Evolutionary conservation across 2,113 vertebrate species (phyloP).

Genomic region (Chaetorhynchus papuensis): DNA sequence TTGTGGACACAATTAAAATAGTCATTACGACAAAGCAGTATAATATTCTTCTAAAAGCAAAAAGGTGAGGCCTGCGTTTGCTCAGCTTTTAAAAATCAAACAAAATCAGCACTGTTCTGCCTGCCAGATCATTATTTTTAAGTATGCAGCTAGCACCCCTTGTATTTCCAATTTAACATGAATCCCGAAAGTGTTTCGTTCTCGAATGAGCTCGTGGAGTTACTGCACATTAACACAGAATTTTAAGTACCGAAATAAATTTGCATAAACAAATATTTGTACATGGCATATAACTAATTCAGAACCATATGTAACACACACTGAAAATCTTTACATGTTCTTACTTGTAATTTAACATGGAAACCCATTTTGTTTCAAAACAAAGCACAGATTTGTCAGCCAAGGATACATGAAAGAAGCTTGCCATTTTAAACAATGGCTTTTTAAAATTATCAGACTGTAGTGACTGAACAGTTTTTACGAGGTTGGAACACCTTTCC

Average conservation of each 20-base stretch:
- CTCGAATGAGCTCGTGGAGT: background rate
- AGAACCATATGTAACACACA: background rate
- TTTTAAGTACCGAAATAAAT: slow-evolving; percentile 3
- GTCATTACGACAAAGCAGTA: background rate
- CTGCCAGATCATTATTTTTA: background rate
- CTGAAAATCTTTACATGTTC: background rate
- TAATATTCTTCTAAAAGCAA: background rate
- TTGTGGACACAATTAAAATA: slow-evolving; percentile 44
- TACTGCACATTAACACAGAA: background rate
- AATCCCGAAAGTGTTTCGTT: background rate
- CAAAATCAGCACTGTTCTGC: background rate
- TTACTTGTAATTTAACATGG: background rate
- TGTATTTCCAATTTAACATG: background rate
- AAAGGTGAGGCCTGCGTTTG: slow-evolving; percentile 4
- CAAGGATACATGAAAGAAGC: background rate
- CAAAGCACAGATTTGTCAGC: background rate
- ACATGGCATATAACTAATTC: background rate
- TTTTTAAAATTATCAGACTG: background rate
- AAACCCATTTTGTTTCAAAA: background rate
- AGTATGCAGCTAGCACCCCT: background rate
- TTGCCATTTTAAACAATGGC: background rate
- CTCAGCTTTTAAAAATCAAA: slow-evolving; percentile 43
- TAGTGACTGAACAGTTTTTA: background rate
- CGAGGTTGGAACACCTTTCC: background rate
- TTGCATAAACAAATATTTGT: background rate